These are phyloP conservation scores for Unio pictorum DNA, from an alignment of 2,888 invertebrate genomes.

Conservation along the genomic window DNA sequence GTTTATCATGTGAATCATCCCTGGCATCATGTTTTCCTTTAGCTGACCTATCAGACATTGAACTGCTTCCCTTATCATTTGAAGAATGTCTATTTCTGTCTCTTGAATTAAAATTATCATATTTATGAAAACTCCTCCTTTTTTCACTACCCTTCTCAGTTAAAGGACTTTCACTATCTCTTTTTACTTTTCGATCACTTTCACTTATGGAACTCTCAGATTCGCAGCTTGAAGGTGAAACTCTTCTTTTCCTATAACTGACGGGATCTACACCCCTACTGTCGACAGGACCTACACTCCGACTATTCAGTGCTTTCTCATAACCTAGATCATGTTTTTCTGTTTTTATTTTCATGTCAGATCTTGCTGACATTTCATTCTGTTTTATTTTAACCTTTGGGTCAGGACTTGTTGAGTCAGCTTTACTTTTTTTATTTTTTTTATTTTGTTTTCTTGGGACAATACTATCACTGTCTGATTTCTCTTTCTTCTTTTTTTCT, in stretches of 20 bases:
- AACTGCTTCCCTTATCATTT: constrained; percentile 1
- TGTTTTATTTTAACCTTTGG: not conserved
- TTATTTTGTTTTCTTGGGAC: constrained; percentile 3
- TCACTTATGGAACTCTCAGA: no score
- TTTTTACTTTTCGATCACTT: no score
- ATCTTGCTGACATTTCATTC: not conserved
- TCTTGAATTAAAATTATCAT: constrained; percentile 4
- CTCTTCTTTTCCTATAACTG: not conserved
- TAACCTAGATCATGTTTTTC: constrained; percentile 46
- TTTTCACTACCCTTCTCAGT: constrained; percentile 1
- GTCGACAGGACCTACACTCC: not conserved
- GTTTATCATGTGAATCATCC: not conserved
- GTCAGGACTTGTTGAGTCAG: constrained; percentile 1
- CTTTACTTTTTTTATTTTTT: not conserved
- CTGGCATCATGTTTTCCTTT: constrained; percentile 2
- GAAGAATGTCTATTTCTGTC: constrained; percentile 12
- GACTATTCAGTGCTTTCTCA: constrained; percentile 21
- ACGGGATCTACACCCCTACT: not conserved
- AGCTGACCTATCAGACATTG: constrained; percentile 1
- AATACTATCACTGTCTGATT: constrained; percentile 24
- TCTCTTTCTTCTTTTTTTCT: constrained; percentile 54
- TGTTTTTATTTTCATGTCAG: constrained; percentile 29
- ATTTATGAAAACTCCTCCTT: constrained; percentile 2
- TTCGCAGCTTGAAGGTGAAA: no score
- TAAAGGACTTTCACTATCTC: constrained; percentile 2